Conservation (phyloP, 2,113 vertebrate genomes). For the Pluvianellus socialis region DNA sequence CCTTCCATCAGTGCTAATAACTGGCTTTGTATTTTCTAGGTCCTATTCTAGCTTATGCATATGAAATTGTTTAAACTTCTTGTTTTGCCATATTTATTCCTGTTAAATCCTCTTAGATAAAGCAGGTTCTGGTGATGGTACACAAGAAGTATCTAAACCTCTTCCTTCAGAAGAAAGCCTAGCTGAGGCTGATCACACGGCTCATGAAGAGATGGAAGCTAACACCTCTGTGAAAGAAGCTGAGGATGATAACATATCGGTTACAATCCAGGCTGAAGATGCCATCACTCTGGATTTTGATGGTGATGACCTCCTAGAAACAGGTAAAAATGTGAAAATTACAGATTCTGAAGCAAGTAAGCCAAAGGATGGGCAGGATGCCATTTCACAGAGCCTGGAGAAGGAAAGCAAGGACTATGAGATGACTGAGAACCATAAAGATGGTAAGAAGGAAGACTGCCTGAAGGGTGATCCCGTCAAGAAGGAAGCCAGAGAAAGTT, state of each 20-base stretch:
- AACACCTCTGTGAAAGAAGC: slow-evolving; percentile 91
- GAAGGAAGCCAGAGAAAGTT: slow-evolving; percentile 94
- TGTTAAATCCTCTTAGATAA: slow-evolving; percentile 99
- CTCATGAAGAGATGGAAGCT: slow-evolving; percentile 87
- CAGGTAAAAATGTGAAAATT: slow-evolving; percentile 99
- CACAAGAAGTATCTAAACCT: slow-evolving; percentile 98
- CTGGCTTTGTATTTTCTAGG: slow-evolving; percentile 98
- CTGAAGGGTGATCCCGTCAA: slow-evolving; percentile 88
- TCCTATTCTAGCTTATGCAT: slow-evolving; percentile 89
- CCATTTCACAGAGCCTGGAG: slow-evolving; percentile 87
- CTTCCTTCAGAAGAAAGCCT: slow-evolving; percentile 92
- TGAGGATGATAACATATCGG: slow-evolving; percentile 98
- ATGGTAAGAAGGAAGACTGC: slow-evolving; percentile 96
- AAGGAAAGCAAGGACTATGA: slow-evolving; percentile 90
- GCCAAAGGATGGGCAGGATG: slow-evolving; percentile 88
- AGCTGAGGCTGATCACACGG: slow-evolving; percentile 84
- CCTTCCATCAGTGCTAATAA: slow-evolving; percentile 95
- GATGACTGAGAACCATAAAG: slow-evolving; percentile 90
- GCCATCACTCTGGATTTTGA: slow-evolving; percentile 99
- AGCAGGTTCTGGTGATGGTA: slow-evolving; percentile 99
- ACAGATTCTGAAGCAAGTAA: slow-evolving; percentile 98
- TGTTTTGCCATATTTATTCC: slow-evolving; percentile 99
- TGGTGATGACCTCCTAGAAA: slow-evolving; percentile 99
- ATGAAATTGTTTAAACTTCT: slow-evolving; percentile 97
- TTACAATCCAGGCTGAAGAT: slow-evolving; percentile 99